Conservation (phyloP, 2,888 invertebrate genomes). For the Tanytarsus gracilentus region DNA sequence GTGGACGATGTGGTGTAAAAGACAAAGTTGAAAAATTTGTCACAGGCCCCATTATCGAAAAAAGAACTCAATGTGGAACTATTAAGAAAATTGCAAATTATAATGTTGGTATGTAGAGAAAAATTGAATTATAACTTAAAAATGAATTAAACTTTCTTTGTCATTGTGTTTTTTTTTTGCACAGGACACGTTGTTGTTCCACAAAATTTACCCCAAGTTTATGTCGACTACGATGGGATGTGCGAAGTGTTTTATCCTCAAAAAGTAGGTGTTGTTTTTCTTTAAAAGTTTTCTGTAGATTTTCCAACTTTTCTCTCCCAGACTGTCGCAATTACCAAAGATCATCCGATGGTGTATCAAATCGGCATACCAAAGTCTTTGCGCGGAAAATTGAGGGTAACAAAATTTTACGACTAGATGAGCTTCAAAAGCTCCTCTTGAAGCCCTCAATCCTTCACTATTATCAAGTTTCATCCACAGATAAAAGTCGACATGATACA, state of each 20-base stretch:
- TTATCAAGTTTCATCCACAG: too few species aligned
- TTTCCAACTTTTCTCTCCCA: too few species aligned
- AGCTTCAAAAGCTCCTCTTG: too few species aligned
- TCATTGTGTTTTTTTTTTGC: not conserved
- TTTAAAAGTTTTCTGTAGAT: too few species aligned
- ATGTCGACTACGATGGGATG: not conserved
- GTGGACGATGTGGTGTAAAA: not conserved
- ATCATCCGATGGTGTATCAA: not conserved
- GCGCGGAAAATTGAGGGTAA: not conserved
- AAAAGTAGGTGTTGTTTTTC: too few species aligned
- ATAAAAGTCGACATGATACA: not conserved
- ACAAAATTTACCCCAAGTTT: not conserved
- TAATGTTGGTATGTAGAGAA: not conserved
- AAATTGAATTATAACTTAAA: too few species aligned
- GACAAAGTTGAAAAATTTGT: not conserved
- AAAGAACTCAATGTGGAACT: not conserved
- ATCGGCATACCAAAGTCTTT: not conserved
- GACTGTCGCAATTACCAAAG: not conserved
- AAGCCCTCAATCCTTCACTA: too few species aligned
- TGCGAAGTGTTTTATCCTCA: not conserved
- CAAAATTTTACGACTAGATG: too few species aligned
- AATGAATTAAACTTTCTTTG: too few species aligned
- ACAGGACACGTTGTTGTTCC: not conserved
- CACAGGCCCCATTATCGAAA: not conserved
- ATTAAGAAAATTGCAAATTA: not conserved